Conservation (phyloP, 1,140 invertebrate genomes). For the Bathynomus jamesi region DNA sequence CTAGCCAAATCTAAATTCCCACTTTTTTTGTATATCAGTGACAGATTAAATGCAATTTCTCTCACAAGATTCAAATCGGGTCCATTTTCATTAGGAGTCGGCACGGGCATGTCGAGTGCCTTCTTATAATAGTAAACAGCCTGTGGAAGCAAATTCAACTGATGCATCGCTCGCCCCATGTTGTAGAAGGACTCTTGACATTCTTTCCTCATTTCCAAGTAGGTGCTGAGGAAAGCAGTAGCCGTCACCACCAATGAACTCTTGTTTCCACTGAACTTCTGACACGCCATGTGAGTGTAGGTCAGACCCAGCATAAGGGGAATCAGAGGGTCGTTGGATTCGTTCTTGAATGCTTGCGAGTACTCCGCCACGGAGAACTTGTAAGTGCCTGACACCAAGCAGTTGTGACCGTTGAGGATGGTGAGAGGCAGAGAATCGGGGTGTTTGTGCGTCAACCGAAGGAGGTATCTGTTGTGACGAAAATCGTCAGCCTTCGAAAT, state of each 20-base stretch:
- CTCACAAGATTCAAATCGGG: constrained; percentile 59
- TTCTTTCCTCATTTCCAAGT: constrained; percentile 64
- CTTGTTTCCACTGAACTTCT: constrained; percentile 74
- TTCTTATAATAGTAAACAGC: constrained; percentile 79
- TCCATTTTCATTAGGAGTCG: constrained; percentile 46
- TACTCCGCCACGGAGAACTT: constrained; percentile 81
- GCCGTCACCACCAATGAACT: constrained; percentile 64
- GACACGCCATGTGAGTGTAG: constrained; percentile 74
- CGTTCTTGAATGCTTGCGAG: constrained; percentile 56
- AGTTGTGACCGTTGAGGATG: constrained; percentile 76
- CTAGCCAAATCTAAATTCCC: neutral
- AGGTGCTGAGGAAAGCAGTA: constrained; percentile 47
- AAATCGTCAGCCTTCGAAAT: constrained; percentile 65
- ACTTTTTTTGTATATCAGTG: constrained; percentile 65
- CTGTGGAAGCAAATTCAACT: constrained; percentile 69
- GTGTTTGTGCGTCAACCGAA: constrained; percentile 57
- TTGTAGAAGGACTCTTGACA: constrained; percentile 87
- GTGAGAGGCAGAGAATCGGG: constrained; percentile 52
- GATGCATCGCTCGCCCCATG: constrained; percentile 79
- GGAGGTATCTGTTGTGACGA: constrained; percentile 70
- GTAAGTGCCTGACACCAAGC: constrained; percentile 73
- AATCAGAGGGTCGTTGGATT: constrained; percentile 54
- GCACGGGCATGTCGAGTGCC: constrained; percentile 54
- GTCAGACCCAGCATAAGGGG: constrained; percentile 70
- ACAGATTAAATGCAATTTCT: constrained; percentile 78